Evolutionary conservation across 2,888 invertebrate species (phyloP), one percentile per base, ranked within the genome.

Genomic region (Chrysolina oricalcia): DNA sequence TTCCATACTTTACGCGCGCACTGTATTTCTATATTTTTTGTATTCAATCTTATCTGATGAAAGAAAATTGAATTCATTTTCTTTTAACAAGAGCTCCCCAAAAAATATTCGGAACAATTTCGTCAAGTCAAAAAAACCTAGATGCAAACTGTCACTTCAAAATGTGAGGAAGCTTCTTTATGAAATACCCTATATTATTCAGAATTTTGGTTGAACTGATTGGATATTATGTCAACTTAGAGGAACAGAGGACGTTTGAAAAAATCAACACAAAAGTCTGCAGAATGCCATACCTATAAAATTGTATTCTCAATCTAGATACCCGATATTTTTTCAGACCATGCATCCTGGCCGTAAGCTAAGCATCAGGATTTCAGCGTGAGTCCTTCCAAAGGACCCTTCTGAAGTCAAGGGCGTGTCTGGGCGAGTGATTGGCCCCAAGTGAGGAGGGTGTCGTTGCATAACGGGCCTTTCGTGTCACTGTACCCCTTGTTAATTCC

Each of bases 341-440:
- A 23, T 27, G 4, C 23, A 59, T 27, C 59, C 59, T 13, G 59
- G 27, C 17, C 2, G 23, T 56, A 17, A 8, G 11, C 13, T 6
- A 56, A 56, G 23, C 35, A 59, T 59, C 23, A 59, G 59, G 35
- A 35, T 59, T 59, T 59, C 59, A 59, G 64, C 69, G 66, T 69
- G 74, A 46, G 72, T 71, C 72, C 74, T 74, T 63, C 74, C 27
- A 27, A 73, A 74, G 70, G 76, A 73, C 79, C 79, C 77, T 79
- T 77, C 73, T 59, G 68, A 86, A 86, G 86, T 87, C 87, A 87
- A 87, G 86, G 87, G 86, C 86, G 86, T 86, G 80, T 80, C 86
- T 68, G 74, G 70, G 64, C 81, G 83, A 81, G 81, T 84, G 87
- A 87, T 87, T 87, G 87, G 87, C 87, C 81, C 81, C 19, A 21